Evolutionary conservation across 2,888 invertebrate species (phyloP).

Genomic region (Patella depressa): DNA sequence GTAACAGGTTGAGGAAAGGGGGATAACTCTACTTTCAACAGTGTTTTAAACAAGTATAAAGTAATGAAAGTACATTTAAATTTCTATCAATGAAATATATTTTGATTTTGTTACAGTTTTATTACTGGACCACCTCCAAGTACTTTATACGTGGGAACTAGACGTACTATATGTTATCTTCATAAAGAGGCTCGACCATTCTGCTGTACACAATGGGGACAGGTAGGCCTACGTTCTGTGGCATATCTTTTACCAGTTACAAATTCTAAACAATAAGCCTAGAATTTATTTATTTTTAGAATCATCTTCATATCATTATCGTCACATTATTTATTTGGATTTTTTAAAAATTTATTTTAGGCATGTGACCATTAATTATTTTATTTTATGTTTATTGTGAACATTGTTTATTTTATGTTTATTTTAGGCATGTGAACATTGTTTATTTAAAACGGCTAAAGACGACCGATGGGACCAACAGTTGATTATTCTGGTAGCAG

Average conservation of each 20-base stretch:
- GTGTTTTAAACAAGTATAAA: not conserved
- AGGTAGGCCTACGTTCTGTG: conserved; percentile 73
- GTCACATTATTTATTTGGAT: not conserved
- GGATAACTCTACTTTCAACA: not conserved
- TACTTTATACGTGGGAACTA: conserved; percentile 96
- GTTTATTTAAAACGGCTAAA: conserved; percentile 90
- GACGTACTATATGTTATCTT: conserved; percentile 94
- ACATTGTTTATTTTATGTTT: not conserved
- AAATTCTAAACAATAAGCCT: no score
- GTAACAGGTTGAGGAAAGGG: not conserved
- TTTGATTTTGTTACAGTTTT: conserved; percentile 30
- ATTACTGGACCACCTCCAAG: conserved; percentile 77
- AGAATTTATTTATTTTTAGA: not conserved
- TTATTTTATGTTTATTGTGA: conserved; percentile 32
- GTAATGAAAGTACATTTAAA: not conserved
- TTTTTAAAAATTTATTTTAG: conserved; percentile 56
- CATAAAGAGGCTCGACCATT: conserved; percentile 93
- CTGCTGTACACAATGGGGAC: conserved; percentile 93
- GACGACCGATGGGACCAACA: conserved; percentile 95
- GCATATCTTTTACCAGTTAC: no score
- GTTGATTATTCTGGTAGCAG: conserved; percentile 95
- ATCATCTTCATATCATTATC: not conserved
- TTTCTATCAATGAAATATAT: not conserved
- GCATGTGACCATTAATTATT: conserved; percentile 94
- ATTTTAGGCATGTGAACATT: conserved; percentile 89